Base-by-base conservation (phyloP, 2,113 vertebrate genomes). In the Gobiocypris rarus region DNA sequence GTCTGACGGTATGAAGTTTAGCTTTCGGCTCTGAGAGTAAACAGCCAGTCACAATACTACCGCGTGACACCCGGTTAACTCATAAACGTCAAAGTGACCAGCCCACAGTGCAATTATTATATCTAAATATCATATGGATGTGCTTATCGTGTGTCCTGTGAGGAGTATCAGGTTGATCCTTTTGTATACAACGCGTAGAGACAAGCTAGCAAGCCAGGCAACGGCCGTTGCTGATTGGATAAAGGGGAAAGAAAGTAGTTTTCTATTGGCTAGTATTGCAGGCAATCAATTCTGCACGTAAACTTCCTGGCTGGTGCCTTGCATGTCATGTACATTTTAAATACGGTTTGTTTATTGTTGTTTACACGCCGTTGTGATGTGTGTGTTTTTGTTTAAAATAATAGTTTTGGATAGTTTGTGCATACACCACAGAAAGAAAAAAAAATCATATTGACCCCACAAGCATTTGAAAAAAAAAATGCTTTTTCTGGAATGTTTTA, bases 21-120 rank as follows among this genome's bases (percentile, higher is more conserved):
- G 79, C 79, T 15, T 11, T 22, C 28, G 24, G 41, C 15, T 38
- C n/a, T 13, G 38, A 54, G 15, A 17, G 48, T 56, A 34, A 79
- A 70, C 71, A 81, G 78, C 79, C 59, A 83, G 92, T 95, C 93
- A 93, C 91, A 91, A 86, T 86, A 89, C 88, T 86, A 77, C 63
- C 93, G 87, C 93, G 93, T 95, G 94, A 95, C 92, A 89, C 84
- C 52, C 0, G 7, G 84, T 81, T 48, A 26, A 74, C 59, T 85
- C 79, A 56, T 14, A 31, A 38, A 65, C 79, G 48, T 82, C 48
- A 56, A 61, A 24, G 38, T 24, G 83, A 41, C 38, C 0, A 75
- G n/a, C 63, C 63, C 52, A 13, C 34, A 54, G 31, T 22, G 17
- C 45, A 24, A 13, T 22, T 4, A 24, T 5, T 22, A 19, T 22